Evolutionary conservation across 2,888 invertebrate species (phyloP), one percentile per base, ranked within the genome.

Genomic region (Cosmia trapezina): DNA sequence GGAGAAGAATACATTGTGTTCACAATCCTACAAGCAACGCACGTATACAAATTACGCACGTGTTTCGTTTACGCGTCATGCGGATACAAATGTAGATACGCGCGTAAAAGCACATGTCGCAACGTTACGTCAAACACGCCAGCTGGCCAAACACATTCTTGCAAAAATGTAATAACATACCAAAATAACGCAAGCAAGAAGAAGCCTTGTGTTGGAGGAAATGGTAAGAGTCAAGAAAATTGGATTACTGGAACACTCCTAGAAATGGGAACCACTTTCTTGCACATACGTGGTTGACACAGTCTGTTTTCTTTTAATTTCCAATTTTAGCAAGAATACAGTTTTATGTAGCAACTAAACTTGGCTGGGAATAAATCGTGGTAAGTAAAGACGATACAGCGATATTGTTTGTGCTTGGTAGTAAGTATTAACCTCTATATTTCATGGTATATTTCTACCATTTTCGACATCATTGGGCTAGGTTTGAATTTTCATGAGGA

Each of bases 221-320:
- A 76, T 57, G 47, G 56, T 61, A 14, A 51, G 47, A 66, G 56
- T 76, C 64, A 19, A 56, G 61, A 54, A 81, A 80, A 81, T 81
- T 81, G 67, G 67, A 81, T 81, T 84, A 70, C 70, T 53, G 54
- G 22, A 41, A 54, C 51, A 53, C 84, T 80, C 41, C 11, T 57
- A 47, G 47, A 61, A 45, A 73, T 62, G 57, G 22, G 51, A 63
- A 57, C 64, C 68, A 68, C 75, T 80, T 69, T 17, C 14, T 12
- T 45, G 60, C 54, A 57, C 65, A 80, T 69, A 84, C 64, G 57
- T 75, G 28, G 69, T 53, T 73, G 75, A 70, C 62, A 37, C 60
- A 49, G 67, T 51, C 43, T 80, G 77, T 81, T 81, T 84, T 84
- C 78, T 67, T 81, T 84, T 81, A 81, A 81, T 84, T 84, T 81